Conservation (phyloP, 1,140 invertebrate species). For the Drosophila ohnishii region DNA sequence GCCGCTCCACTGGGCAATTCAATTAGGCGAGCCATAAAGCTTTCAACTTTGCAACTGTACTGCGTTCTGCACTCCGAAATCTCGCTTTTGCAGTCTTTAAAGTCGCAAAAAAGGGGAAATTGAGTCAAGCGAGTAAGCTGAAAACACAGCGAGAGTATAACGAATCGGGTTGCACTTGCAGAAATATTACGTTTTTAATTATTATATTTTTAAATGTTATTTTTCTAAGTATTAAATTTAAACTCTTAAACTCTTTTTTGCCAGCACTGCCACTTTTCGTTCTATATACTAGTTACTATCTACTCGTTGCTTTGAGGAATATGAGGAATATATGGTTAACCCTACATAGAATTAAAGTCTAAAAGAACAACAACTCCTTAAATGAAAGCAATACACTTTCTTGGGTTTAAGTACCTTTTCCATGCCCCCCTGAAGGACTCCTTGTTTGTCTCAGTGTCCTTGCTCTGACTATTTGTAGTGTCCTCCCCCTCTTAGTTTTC, state of each 20-base stretch:
- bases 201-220: not conserved
- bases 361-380: not conserved
- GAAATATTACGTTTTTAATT: not conserved
- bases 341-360: too few species aligned
- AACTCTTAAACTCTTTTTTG: too few species aligned
- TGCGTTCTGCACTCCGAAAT: not conserved
- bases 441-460: constrained; percentile 20
- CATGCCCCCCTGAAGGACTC: too few species aligned
- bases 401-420: not conserved
- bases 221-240: not conserved
- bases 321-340: not conserved
- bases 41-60: constrained; percentile 5
- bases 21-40: constrained; percentile 12
- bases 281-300: not conserved
- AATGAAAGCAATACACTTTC: not conserved
- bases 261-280: not conserved
- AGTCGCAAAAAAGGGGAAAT: constrained; percentile 7
- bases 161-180: not conserved
- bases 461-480: constrained; percentile 20
- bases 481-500: constrained; percentile 19
- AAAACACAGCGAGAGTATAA: constrained; percentile 5
- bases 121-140: constrained; percentile 9
- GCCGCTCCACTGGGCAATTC: constrained; percentile 19
- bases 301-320: not conserved
- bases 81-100: constrained; percentile 13